Evolutionary conservation across 2,888 invertebrate species (phyloP), one percentile per base, ranked within the genome.

Genomic region (Cinara cedri): DNA sequence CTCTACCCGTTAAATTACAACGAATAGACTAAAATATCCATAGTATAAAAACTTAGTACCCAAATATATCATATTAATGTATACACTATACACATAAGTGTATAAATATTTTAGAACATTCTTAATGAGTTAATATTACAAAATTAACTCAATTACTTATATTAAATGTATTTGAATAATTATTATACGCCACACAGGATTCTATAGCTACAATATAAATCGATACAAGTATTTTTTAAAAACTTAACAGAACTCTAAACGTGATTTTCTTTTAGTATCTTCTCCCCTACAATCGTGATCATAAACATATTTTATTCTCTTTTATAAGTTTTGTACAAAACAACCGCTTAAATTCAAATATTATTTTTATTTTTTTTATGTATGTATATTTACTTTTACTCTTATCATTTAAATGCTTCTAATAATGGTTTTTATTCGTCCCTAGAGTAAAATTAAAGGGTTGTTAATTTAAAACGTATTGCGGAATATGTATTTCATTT

Each of bases 381-480:
- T 60, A n/a, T 66, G 1, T 63, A n/a, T 24, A 24, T 70, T 60
- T 70, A 60, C 78, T 60, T 49, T 78, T 42, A 49, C 42, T 60
- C 21, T 78, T 78, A 70, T 70, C 78, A 21, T 78, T 70, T 60
- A 78, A 78, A 78, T 49, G 51, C 46, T 49, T 46, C 16, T n/a
- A 34, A 78, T 49, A 78, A 70, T 70, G 54, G n/a, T 19, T 70
- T 78, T 78, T 78, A 78, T 78, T 70, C 14, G 70, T 78, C 78
- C 78, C 78, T 24, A 21, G 78, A 49, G 78, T 70, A 62, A 62
- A 62, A 78, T 70, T 78, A 78, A 68, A 78, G 34, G 60, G 60
- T 60, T 78, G 70, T 78, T 78, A 78, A 78, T 78, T 78, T 60
- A 51, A 78, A 78, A 57, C 78, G 78, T 78, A 78, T 78, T 78